Evolutionary conservation across 2,797 vertebrate species (phyloP).

Genomic region (Manis crassicaudata): DNA sequence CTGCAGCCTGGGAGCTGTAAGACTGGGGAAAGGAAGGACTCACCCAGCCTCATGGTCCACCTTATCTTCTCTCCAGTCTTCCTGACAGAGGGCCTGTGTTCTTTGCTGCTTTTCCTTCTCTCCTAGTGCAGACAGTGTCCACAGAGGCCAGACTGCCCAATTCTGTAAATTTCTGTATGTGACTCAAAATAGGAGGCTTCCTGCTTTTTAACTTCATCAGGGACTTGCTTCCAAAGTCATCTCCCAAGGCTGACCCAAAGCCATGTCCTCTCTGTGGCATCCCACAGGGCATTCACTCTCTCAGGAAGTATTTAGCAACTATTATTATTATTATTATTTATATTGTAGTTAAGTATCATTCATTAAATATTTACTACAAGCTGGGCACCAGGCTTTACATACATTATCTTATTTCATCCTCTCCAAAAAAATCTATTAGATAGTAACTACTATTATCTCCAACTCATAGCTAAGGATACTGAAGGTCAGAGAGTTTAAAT

Average conservation of each 20-base stretch:
- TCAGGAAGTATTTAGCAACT: background rate
- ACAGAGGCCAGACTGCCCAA: background rate
- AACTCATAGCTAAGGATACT: background rate
- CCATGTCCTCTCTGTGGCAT: background rate
- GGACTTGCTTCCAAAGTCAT: background rate
- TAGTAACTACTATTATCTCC: background rate
- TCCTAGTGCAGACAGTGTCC: background rate
- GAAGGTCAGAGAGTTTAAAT: background rate
- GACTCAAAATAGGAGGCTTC: background rate
- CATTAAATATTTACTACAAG: background rate
- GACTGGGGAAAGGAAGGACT: no score
- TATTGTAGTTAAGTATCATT: background rate
- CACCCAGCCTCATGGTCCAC: fast-evolving
- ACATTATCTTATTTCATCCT: background rate
- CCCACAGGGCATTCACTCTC: background rate
- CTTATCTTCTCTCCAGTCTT: background rate
- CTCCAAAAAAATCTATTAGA: background rate
- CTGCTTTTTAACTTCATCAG: background rate
- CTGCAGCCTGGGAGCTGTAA: no score
- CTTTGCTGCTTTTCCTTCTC: background rate
- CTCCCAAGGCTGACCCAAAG: background rate
- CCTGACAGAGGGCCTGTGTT: background rate
- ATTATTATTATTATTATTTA: background rate
- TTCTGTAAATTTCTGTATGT: background rate
- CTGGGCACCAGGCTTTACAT: background rate